Base-by-base conservation (phyloP, 2,888 invertebrate genomes). In the Athalia circularis region DNA sequence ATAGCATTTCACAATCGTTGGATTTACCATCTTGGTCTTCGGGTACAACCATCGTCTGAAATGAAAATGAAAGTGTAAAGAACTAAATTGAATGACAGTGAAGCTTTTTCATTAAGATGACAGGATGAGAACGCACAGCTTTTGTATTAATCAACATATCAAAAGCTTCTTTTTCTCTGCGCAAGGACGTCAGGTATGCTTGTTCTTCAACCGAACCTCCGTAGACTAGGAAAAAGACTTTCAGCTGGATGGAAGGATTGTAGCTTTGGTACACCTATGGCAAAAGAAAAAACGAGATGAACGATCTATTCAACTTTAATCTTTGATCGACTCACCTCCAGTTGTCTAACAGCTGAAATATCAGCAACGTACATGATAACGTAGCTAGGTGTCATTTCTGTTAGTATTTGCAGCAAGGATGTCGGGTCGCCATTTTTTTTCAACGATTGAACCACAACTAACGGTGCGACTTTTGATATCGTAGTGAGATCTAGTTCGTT, bases 141-240 rank as follows among this genome's bases (percentile, higher is more conserved):
- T 99, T 99, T 48, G 97, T 96, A 88, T 95, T 94, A 84, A 99
- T 98, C 61, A 99, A 92, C 84, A 93, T 92, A 88, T 99, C 98
- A 90, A 99, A 99, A 0, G 99, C 96, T 87, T 96, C 95, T 89
- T 99, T 99, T 90, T 99, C 99, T 80, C 96, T 93, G 81, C 97
- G 93, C 78, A 99, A 91, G 0, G 96, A 94, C 0, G 98, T 98
- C 54, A 99, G 92, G 90, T 98, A 99, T 3, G 96, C 94, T 91
- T 99, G 99, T 90, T 99, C 99, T 91, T 99, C 99, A 0, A 98
- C 97, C 6, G 99, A 99, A 80, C 95, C 95, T 8, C 95, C 94
- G 88, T 98, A 98, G 82, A 98, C 94, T 70, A 99, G 89, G 86
- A 98, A 97, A 90, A 96, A 99, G 7, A 99, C 95, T 86, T 94